Evolutionary conservation across 2,113 vertebrate species (phyloP), one percentile per base, ranked within the genome.

Genomic region (Pelusios castaneus): DNA sequence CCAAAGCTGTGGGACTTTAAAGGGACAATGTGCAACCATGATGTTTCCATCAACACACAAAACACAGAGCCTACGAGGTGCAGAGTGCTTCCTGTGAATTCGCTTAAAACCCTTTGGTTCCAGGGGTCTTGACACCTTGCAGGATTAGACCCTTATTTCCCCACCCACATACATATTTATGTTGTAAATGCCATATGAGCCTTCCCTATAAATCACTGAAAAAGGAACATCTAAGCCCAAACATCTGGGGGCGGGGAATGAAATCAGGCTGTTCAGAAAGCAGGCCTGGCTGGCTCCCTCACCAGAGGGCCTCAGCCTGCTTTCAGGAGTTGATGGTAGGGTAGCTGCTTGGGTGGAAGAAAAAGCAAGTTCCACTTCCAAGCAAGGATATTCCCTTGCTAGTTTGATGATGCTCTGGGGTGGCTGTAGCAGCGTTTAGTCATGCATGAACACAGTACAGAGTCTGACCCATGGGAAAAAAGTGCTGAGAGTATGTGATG

Each of bases 11-110:
- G 70, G 24, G 25, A 73, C 11, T 76, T 82, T 82, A 2, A 25
- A 89, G 58, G 29, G 38, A n/a, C 41, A 6, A 5, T 84, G 80
- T 90, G 47, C 2, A 73, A 60, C 19, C 34, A 24, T 0, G 2
- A 67, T 45, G 1, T 67, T 91, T 22, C n/a, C 24, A 43, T 21
- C 6, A 0, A 0, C 7, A 29, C 0, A 0, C 17, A 16, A n/a
- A 19, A 43, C 31, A 38, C 11, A 8, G 77, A n/a, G 22, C 49
- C 3, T 0, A 27, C 47, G 52, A 12, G 7, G 21, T 3, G 11
- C 38, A 9, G 22, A 24, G 87, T 84, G 54, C n/a, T 29, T 78
- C 27, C 2, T 0, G 24, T 12, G 19, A 73, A 34, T 11, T 85
- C 52, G 7, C 63, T 5, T 0, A 2, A 3, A 27, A 5, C 14